A percentile compares a stretch with the other conserved stretches of the same genome.
These are phyloP conservation scores for Gymnoscelis rufifasciata DNA, from an alignment of 2,888 invertebrate species.

Conservation along the genomic window DNA sequence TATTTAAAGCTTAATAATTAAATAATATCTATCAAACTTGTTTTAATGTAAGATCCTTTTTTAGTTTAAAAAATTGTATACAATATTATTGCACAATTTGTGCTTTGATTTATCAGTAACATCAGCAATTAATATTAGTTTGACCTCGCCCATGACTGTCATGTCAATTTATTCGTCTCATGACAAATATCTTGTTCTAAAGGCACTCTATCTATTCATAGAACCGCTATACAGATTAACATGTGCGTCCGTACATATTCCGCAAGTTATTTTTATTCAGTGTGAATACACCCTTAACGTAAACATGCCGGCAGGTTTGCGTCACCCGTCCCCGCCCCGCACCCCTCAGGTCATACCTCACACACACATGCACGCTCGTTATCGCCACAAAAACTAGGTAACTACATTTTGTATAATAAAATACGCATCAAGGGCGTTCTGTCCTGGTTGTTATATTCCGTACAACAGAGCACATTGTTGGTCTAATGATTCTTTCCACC, in stretches of 20 bases:
- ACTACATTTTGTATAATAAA: slow-evolving; percentile 10
- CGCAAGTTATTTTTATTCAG: slow-evolving; percentile 1
- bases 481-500: not conserved
- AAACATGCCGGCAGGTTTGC: slow-evolving; percentile 38
- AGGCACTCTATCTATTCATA: not conserved
- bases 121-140: too few species aligned
- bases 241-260: not conserved
- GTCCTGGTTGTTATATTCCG: not conserved
- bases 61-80: too few species aligned
- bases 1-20: too few species aligned
- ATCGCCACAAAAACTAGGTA: slow-evolving; percentile 24
- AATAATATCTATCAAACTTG: too few species aligned
- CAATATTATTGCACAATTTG: too few species aligned
- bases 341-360: slow-evolving; percentile 44
- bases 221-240: not conserved
- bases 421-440: slow-evolving; percentile 14
- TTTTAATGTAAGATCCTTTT: too few species aligned
- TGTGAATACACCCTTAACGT: slow-evolving; percentile 20
- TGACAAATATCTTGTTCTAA: too few species aligned
- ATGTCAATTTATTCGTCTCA: too few species aligned
- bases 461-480: not conserved
- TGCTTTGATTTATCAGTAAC: too few species aligned
- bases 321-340: slow-evolving; percentile 38
- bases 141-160: too few species aligned
- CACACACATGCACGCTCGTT: slow-evolving; percentile 24